Percentiles rank a stretch among this genome's conserved stretches.
Conservation (phyloP, 2,888 invertebrate genomes). For the Schizotus pectinicornis region DNA sequence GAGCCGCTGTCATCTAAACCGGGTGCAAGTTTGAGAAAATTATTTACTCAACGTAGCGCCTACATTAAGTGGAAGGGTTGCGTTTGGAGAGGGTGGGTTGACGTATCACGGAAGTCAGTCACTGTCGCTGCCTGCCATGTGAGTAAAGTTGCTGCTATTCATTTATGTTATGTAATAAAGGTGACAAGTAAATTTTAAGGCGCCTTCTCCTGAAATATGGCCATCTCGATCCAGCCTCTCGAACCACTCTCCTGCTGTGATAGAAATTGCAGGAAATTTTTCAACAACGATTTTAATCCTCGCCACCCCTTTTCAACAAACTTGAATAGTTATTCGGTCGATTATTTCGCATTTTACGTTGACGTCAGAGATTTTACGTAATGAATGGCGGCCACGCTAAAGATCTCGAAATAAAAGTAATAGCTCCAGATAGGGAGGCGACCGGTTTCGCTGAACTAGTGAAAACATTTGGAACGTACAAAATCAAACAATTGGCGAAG, state of each 20-base stretch:
- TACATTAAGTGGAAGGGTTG: background rate
- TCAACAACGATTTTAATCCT: too few species aligned
- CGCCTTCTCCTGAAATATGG: slow-evolving; percentile 14
- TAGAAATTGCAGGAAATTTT: too few species aligned
- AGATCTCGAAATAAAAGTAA: slow-evolving; percentile 20
- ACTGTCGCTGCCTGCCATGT: slow-evolving; percentile 2
- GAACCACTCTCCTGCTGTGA: slow-evolving; percentile 6
- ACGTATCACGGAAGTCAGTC: slow-evolving; percentile 11
- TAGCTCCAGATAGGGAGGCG: slow-evolving; percentile 6
- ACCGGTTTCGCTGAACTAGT: slow-evolving; percentile 12
- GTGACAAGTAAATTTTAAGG: slow-evolving; percentile 7
- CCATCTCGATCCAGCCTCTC: slow-evolving; percentile 15
- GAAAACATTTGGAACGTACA: slow-evolving; percentile 3
- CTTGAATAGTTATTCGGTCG: too few species aligned
- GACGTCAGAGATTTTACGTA: slow-evolving; percentile 11
- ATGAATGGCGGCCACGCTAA: slow-evolving; percentile 15
- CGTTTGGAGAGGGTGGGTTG: background rate
- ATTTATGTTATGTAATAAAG: slow-evolving; percentile 6
- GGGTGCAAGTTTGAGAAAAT: slow-evolving; percentile 2
- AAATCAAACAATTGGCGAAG: too few species aligned
- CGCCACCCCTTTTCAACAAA: too few species aligned
- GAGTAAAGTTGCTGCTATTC: background rate
- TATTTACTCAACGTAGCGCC: slow-evolving; percentile 1
- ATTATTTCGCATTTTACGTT: too few species aligned
- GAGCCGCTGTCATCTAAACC: background rate